Conservation (phyloP, 2,113 vertebrate genomes). For the Budorcas taxicolor region DNA sequence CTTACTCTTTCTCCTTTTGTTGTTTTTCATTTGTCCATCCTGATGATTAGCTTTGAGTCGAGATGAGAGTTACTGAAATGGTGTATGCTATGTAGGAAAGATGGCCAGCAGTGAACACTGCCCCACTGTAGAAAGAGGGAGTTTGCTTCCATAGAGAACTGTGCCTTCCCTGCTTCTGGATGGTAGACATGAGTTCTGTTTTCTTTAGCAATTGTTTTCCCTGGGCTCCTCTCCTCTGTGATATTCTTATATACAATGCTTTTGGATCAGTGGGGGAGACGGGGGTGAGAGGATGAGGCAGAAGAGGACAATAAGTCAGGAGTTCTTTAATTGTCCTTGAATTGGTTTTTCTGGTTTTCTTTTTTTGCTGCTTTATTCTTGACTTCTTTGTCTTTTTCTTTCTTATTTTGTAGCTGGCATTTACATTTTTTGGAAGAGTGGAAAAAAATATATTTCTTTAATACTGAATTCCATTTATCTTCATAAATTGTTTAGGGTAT, state of each 20-base stretch:
- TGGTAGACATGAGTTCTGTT: neutral
- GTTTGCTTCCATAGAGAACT: conserved; percentile 64
- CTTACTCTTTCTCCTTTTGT: conserved; percentile 65
- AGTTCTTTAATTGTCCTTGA: neutral
- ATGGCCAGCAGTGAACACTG: conserved; percentile 46
- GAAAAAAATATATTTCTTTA: conserved; percentile 80
- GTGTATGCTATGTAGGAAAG: conserved; percentile 40
- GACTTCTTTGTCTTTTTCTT: conserved; percentile 52
- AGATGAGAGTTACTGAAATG: conserved; percentile 65
- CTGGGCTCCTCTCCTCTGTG: neutral
- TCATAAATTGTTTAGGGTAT: conserved; percentile 84
- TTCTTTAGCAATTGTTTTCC: neutral
- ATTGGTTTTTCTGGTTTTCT: neutral
- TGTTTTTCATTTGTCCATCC: conserved; percentile 72
- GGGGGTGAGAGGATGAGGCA: neutral
- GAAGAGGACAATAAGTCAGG: conserved; percentile 14
- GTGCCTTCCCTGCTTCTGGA: neutral
- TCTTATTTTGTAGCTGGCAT: conserved; percentile 63
- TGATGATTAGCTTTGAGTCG: conserved; percentile 72
- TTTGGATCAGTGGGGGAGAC: neutral
- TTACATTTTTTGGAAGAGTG: conserved; percentile 78
- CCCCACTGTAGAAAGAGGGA: conserved; percentile 39
- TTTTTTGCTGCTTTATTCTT: conserved; percentile 7
- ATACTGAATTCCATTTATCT: conserved; percentile 83
- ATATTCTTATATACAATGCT: neutral